Conservation (phyloP, 1,140 invertebrate species). For the Nasonia giraulti region DNA sequence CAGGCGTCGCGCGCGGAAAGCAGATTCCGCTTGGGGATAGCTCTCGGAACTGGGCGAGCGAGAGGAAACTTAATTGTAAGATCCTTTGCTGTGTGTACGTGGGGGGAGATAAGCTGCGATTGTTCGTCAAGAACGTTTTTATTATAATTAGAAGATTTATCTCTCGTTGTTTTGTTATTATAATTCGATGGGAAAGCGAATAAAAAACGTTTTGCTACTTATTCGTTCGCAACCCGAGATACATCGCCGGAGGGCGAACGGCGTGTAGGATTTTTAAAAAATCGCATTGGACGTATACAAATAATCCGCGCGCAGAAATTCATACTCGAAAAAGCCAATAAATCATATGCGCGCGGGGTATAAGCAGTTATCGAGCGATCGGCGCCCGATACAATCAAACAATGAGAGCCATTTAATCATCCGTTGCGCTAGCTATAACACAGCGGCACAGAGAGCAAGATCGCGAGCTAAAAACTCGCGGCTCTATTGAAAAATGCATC, state of each 20-base stretch:
- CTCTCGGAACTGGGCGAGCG: conserved; percentile 34
- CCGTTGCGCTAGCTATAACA: not conserved
- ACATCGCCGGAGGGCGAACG: not conserved
- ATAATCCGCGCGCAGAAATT: not conserved
- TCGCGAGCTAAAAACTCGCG: conserved; percentile 21
- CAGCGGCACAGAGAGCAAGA: not conserved
- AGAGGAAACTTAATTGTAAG: conserved; percentile 38
- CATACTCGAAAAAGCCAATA: conserved; percentile 15
- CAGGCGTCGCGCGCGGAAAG: conserved; percentile 55
- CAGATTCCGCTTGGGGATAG: conserved; percentile 69
- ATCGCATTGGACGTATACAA: not conserved
- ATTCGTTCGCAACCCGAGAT: too few relatives aligned
- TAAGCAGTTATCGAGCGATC: conserved; percentile 47
- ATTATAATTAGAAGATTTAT: conserved; percentile 2
- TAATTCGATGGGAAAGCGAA: too few relatives aligned
- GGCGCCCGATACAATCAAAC: conserved; percentile 22
- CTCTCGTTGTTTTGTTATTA: too few relatives aligned
- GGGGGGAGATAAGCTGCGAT: not conserved
- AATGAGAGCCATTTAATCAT: conserved; percentile 52
- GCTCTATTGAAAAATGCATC: conserved; percentile 28
- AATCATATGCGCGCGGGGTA: conserved; percentile 24
- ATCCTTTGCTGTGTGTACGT: not conserved
- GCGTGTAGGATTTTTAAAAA: not conserved
- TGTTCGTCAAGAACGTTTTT: not conserved
- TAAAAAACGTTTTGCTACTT: too few relatives aligned